phyloP scores from a whole-genome alignment of 2,113 vertebrate genomes.

The Rhizomys pruinosus region DNA sequence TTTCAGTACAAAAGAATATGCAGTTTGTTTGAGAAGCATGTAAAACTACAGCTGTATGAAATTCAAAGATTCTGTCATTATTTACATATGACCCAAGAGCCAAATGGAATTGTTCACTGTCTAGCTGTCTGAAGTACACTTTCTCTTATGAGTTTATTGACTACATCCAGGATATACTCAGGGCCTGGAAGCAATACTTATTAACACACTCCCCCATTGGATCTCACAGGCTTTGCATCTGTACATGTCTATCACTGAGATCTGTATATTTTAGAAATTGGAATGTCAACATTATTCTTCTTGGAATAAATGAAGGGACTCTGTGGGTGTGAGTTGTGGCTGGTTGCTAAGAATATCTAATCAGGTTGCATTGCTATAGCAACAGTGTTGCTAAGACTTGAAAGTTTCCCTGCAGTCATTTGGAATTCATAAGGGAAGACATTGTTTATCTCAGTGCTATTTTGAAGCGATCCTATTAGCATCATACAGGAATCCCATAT shows the following conservation, averaged over 20 bases:
- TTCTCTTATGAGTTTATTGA: rapidly evolving
- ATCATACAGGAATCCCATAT: neutral
- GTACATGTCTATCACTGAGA: neutral
- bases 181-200: neutral
- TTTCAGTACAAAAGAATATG: neutral
- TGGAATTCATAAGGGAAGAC: constrained; percentile 73
- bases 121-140: rapidly evolving
- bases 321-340: constrained; percentile 73
- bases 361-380: constrained; percentile 85
- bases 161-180: rapidly evolving
- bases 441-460: constrained; percentile 64
- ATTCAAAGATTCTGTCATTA: neutral
- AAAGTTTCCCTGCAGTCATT: constrained; percentile 77
- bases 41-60: neutral
- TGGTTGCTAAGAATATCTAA: constrained; percentile 87
- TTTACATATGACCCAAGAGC: neutral
- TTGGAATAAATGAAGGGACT: constrained; percentile 70
- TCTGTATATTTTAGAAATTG: constrained; percentile 68
- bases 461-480: constrained; percentile 37
- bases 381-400: constrained; percentile 84
- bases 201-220: neutral
- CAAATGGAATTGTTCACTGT: neutral
- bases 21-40: neutral
- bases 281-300: constrained; percentile 70
- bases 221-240: neutral